Percentiles rank a stretch among this genome's conserved stretches.
Evolutionary conservation across 2,888 invertebrate genomes (phyloP).

Genomic region (Stictocephala bisonia): DNA sequence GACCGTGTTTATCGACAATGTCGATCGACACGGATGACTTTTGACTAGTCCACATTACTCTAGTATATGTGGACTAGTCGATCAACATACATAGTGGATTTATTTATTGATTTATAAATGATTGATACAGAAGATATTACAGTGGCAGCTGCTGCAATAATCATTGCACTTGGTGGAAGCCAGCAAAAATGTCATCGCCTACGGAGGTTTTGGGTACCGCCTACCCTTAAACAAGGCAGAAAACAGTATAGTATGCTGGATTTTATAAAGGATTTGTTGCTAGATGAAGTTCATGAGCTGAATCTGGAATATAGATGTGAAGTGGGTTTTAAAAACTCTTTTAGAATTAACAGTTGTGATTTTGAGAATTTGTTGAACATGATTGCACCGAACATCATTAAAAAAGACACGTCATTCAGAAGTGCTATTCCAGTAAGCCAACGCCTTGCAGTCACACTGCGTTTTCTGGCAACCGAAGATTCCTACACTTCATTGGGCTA

Average conservation of each 20-base stretch:
- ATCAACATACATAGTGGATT: not conserved
- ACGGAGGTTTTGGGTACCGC: not conserved
- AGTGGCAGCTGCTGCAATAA: not conserved
- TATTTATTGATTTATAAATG: not conserved
- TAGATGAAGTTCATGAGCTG: conserved; percentile 36
- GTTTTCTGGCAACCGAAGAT: conserved; percentile 51
- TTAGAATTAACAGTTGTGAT: conserved; percentile 44
- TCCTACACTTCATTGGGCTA: conserved; percentile 46
- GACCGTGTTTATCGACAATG: no score
- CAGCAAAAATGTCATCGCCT: not conserved
- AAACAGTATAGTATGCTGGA: conserved; percentile 25
- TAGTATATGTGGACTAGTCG: not conserved
- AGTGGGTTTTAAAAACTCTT: conserved; percentile 42
- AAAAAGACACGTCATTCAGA: conserved; percentile 15
- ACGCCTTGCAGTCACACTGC: conserved; percentile 48
- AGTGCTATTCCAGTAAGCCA: conserved; percentile 41
- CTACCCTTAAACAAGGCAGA: not conserved
- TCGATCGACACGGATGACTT: not conserved
- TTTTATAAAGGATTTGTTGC: conserved; percentile 20
- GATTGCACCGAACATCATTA: conserved; percentile 27
- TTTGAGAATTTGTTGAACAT: conserved; percentile 42
- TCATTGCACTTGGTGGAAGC: not conserved
- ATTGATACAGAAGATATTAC: not conserved
- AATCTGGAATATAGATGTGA: conserved; percentile 39
- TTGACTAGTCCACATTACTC: not conserved